phyloP scores from a whole-genome alignment of 1,140 invertebrate genomes.

The Zaprionus africanus region DNA sequence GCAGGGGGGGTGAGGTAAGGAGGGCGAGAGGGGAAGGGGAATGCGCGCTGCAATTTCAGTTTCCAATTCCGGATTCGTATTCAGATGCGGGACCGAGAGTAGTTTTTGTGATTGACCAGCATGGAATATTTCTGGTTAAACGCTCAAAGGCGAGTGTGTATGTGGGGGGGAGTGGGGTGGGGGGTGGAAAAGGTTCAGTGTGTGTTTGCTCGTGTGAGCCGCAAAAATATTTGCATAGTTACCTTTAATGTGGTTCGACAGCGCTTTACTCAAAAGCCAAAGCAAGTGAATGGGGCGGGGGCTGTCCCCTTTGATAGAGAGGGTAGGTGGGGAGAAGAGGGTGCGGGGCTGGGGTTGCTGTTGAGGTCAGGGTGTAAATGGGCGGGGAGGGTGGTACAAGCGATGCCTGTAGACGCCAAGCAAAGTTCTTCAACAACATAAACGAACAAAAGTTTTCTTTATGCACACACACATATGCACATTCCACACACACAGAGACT shows the following conservation, averaged over 20 bases:
- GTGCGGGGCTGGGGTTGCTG: not conserved
- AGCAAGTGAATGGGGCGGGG: not conserved
- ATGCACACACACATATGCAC: conserved; percentile 36
- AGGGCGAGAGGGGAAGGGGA: not conserved
- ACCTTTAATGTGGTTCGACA: conserved; percentile 83
- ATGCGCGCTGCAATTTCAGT: conserved; percentile 9
- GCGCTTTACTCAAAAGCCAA: conserved; percentile 32
- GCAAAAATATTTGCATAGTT: conserved; percentile 84
- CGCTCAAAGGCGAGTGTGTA: conserved; percentile 31
- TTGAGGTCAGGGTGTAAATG: conserved; percentile 3
- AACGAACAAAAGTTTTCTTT: conserved; percentile 76
- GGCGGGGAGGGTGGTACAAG: not conserved
- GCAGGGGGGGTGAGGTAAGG: not conserved
- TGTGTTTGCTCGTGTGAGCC: conserved; percentile 72
- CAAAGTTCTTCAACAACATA: conserved; percentile 71
- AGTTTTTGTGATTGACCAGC: conserved; percentile 72
- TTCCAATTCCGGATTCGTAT: conserved; percentile 14
- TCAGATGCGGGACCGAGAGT: conserved; percentile 22
- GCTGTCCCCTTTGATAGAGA: no score
- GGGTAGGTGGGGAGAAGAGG: conserved; percentile 1
- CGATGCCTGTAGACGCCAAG: conserved; percentile 26
- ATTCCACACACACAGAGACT: conserved; percentile 27
- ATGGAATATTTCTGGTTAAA: conserved; percentile 70
- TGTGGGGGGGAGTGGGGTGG: not conserved
- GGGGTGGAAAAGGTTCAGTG: conserved; percentile 49